Evolutionary conservation across 2,888 invertebrate genomes (phyloP).

Genomic region (Euplagia quadripunctaria): DNA sequence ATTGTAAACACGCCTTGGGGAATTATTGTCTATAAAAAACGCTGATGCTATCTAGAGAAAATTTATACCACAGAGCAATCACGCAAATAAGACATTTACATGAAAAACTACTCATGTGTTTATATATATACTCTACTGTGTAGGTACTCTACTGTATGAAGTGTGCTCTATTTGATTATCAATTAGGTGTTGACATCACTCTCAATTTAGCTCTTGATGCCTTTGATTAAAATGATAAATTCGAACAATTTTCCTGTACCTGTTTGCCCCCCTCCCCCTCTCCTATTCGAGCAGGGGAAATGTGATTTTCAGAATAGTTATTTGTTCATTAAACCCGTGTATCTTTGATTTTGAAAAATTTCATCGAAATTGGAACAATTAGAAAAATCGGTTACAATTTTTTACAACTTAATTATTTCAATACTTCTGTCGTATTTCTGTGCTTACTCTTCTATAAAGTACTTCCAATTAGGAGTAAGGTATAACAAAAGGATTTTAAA

Average conservation of each 20-base stretch:
- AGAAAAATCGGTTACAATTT: too few relatives aligned
- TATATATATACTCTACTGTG: background rate
- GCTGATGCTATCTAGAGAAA: background rate
- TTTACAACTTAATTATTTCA: too few relatives aligned
- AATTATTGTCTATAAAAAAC: conserved; percentile 5
- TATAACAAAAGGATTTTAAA: too few relatives aligned
- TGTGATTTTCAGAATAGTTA: too few relatives aligned
- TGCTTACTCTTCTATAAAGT: too few relatives aligned
- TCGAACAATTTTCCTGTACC: background rate
- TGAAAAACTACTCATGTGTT: conserved; percentile 2
- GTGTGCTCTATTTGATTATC: background rate
- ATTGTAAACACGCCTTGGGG: background rate
- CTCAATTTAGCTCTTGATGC: background rate
- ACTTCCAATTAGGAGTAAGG: too few relatives aligned
- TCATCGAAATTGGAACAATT: too few relatives aligned
- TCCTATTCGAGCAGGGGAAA: too few relatives aligned
- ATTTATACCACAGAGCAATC: background rate
- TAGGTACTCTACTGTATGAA: background rate
- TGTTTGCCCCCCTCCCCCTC: too few relatives aligned
- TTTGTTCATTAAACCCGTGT: too few relatives aligned
- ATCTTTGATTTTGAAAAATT: too few relatives aligned
- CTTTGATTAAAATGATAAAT: background rate
- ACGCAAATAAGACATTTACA: conserved; percentile 15
- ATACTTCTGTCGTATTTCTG: too few relatives aligned
- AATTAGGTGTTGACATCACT: background rate